Evolutionary conservation across 1,140 invertebrate genomes (phyloP).

Genomic region (Drosophila biarmipes): DNA sequence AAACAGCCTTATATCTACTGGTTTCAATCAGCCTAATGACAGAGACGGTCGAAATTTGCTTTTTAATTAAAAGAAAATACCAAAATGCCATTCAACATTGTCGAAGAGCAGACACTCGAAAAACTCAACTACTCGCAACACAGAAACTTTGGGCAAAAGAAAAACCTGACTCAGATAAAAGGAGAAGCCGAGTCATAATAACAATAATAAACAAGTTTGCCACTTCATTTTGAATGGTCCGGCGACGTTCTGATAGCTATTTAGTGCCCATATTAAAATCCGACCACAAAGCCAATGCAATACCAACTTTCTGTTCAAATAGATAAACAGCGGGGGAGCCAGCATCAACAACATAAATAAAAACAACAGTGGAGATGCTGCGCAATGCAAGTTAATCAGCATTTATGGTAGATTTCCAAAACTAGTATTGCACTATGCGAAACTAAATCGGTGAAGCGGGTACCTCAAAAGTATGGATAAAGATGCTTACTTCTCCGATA

Average conservation of each 20-base stretch:
- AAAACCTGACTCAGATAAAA: slow-evolving; percentile 22
- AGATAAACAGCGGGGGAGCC: slow-evolving; percentile 58
- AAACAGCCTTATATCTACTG: slow-evolving; percentile 25
- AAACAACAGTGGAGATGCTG: slow-evolving; percentile 6
- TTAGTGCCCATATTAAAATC: slow-evolving; percentile 81
- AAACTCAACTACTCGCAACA: slow-evolving; percentile 56
- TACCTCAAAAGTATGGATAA: background rate
- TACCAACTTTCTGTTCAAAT: slow-evolving; percentile 38
- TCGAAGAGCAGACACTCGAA: slow-evolving; percentile 65
- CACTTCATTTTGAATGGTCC: slow-evolving; percentile 78
- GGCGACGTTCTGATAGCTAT: slow-evolving; percentile 66
- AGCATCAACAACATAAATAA: slow-evolving; percentile 26
- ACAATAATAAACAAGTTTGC: slow-evolving; percentile 81
- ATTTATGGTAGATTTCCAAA: slow-evolving; percentile 63
- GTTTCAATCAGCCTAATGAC: slow-evolving; percentile 81
- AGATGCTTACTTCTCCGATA: background rate
- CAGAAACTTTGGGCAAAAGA: slow-evolving; percentile 34
- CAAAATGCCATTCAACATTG: slow-evolving; percentile 64
- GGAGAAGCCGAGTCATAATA: slow-evolving; percentile 61
- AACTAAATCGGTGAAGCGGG: background rate
- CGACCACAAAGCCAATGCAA: slow-evolving; percentile 63
- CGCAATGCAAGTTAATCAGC: slow-evolving; percentile 64
- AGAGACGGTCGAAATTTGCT: slow-evolving; percentile 70
- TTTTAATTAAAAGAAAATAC: slow-evolving; percentile 82
- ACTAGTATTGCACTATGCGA: slow-evolving; percentile 29